Conservation (phyloP, 2,888 invertebrate genomes). For the Taenaris catops region DNA sequence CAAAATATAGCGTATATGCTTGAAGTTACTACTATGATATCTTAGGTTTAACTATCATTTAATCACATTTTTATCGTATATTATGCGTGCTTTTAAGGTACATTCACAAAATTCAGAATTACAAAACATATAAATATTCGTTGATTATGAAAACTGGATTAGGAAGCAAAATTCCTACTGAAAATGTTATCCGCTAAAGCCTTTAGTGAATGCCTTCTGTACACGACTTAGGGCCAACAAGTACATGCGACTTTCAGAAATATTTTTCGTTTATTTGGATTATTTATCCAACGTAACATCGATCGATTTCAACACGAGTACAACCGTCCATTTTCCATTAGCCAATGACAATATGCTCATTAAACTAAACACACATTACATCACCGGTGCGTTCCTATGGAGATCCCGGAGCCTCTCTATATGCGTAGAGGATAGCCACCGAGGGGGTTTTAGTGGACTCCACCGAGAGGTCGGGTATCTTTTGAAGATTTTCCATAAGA, state of each 20-base stretch:
- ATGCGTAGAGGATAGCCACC: no score
- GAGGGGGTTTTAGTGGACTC: no score
- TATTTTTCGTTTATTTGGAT: no score
- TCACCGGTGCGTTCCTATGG: no score
- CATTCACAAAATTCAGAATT: slow-evolving; percentile 42
- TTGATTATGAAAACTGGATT: slow-evolving; percentile 66
- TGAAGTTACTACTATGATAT: slow-evolving; percentile 20
- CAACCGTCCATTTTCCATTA: no score
- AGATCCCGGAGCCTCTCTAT: no score
- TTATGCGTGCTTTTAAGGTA: slow-evolving; percentile 43
- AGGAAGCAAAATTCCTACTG: slow-evolving; percentile 59
- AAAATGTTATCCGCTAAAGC: slow-evolving; percentile 39
- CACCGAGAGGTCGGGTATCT: no score
- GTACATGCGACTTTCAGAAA: slow-evolving; percentile 1
- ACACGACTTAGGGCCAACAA: slow-evolving; percentile 13
- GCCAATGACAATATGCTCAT: no score
- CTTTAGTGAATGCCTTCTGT: slow-evolving; percentile 31
- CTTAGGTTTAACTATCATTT: slow-evolving; percentile 21
- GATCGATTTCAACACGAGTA: no score
- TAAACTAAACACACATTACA: no score
- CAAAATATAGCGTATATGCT: slow-evolving; percentile 18
- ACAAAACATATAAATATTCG: slow-evolving; percentile 74
- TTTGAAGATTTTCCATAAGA: no score
- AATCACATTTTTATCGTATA: slow-evolving; percentile 36
- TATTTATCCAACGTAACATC: no score